These are phyloP conservation scores for Hirtodrosophila histrioides DNA, from an alignment of 2,888 invertebrate species.

Conservation along the genomic window DNA sequence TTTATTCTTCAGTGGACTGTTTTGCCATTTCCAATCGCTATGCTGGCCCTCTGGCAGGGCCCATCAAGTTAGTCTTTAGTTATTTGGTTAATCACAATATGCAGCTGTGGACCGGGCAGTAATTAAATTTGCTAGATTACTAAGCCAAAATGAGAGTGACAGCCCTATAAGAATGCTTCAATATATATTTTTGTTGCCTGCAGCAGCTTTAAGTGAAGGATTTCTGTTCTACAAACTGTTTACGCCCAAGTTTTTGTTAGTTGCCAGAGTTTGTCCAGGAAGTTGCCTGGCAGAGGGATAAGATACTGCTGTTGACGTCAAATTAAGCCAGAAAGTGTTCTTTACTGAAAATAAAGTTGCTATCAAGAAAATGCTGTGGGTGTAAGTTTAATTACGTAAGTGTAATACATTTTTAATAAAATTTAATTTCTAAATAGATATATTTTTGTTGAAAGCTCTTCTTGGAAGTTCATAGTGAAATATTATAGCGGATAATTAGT, in stretches of 20 bases:
- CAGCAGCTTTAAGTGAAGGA: slow-evolving; percentile 28
- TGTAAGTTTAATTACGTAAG: not conserved
- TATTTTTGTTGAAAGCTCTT: too few relatives aligned
- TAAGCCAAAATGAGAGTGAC: slow-evolving; percentile 32
- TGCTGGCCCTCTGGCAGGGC: not conserved
- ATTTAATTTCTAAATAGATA: too few relatives aligned
- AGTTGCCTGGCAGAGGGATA: slow-evolving; percentile 23
- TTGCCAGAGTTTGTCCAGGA: slow-evolving; percentile 30
- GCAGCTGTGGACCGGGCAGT: slow-evolving; percentile 14
- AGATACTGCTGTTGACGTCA: slow-evolving; percentile 36
- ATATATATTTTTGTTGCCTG: slow-evolving; percentile 22
- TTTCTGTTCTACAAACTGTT: slow-evolving; percentile 26
- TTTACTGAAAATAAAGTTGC: not conserved
- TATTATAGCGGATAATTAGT: too few relatives aligned
- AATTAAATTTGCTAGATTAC: slow-evolving; percentile 51
- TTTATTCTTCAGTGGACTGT: slow-evolving; percentile 54
- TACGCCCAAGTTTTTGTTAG: slow-evolving; percentile 38
- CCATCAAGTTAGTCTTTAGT: slow-evolving; percentile 9
- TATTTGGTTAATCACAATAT: slow-evolving; percentile 47
- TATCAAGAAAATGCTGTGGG: not conserved
- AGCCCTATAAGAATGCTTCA: slow-evolving; percentile 20
- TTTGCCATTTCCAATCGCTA: slow-evolving; percentile 17
- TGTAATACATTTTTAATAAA: not conserved
- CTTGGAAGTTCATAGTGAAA: too few relatives aligned
- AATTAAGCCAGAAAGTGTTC: slow-evolving; percentile 29